These are phyloP conservation scores for Galerucella pusilla DNA, from an alignment of 2,888 invertebrate genomes.

Conservation along the genomic window DNA sequence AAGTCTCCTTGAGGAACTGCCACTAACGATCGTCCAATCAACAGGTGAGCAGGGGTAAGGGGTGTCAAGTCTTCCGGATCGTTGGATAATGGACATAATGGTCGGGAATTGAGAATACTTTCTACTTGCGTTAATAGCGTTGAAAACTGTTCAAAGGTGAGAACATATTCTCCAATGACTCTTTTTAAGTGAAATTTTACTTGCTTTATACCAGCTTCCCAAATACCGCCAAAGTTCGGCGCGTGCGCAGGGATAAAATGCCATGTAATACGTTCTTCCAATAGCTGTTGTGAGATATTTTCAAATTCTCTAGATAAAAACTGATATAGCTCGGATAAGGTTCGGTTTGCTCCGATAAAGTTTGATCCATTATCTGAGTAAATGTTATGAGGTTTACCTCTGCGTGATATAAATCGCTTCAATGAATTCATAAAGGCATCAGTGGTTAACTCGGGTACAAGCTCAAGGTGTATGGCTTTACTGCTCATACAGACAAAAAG, in stretches of 20 bases:
- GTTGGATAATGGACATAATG: conserved; percentile 41
- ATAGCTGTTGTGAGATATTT: background rate
- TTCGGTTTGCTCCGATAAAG: background rate
- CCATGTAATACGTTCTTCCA: background rate
- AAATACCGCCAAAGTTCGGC: background rate
- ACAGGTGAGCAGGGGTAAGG: conserved; percentile 50
- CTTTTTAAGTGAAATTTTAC: conserved; percentile 16
- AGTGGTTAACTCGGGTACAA: too few species aligned
- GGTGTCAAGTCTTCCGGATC: too few species aligned
- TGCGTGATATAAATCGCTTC: too few species aligned
- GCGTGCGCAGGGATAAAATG: too few species aligned
- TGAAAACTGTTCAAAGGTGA: conserved; percentile 50
- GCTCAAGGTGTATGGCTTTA: too few species aligned
- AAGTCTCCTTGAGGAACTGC: conserved; percentile 40
- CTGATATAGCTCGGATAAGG: background rate
- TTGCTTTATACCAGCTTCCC: background rate
- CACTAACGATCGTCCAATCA: conserved; percentile 46
- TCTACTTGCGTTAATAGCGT: conserved; percentile 52
- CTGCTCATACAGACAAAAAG: too few species aligned
- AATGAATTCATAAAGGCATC: too few species aligned
- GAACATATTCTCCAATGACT: conserved; percentile 43
- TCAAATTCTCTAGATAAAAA: background rate
- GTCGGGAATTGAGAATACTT: conserved; percentile 53
- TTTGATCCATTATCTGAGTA: too few species aligned
- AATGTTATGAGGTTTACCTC: too few species aligned